These are phyloP conservation scores for Synergus umbraculus DNA, from an alignment of 2,888 invertebrate species.

Conservation along the genomic window DNA sequence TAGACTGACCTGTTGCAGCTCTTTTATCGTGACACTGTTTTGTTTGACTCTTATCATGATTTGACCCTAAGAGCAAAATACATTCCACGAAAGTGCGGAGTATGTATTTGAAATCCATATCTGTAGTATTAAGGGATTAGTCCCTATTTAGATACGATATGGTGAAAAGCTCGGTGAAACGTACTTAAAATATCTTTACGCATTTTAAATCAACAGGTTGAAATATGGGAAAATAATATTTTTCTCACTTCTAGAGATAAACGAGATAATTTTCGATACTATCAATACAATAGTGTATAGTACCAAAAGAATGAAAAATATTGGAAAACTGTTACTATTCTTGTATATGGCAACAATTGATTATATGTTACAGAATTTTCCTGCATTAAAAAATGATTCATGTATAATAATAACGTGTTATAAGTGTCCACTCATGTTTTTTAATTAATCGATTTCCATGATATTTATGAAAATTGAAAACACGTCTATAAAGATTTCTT, in stretches of 20 bases:
- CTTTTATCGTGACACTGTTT: too few relatives aligned
- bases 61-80: too few relatives aligned
- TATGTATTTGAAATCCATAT: not conserved
- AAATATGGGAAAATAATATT: not conserved
- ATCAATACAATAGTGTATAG: too few relatives aligned
- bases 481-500: not conserved
- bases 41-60: too few relatives aligned
- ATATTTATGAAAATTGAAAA: constrained; percentile 3
- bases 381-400: too few relatives aligned
- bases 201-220: not conserved
- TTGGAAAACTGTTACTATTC: too few relatives aligned
- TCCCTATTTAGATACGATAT: not conserved
- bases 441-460: not conserved
- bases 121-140: too few relatives aligned
- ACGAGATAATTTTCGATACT: not conserved
- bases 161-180: not conserved
- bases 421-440: not conserved
- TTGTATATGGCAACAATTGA: too few relatives aligned
- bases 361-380: too few relatives aligned
- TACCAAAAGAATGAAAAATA: too few relatives aligned
- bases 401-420: too few relatives aligned
- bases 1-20: too few relatives aligned
- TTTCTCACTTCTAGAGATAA: not conserved
- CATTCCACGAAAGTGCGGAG: not conserved
- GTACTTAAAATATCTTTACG: not conserved